Evolutionary conservation across 2,113 vertebrate genomes (phyloP), one percentile per base, ranked within the genome.

Genomic region (Clinocottus analis): DNA sequence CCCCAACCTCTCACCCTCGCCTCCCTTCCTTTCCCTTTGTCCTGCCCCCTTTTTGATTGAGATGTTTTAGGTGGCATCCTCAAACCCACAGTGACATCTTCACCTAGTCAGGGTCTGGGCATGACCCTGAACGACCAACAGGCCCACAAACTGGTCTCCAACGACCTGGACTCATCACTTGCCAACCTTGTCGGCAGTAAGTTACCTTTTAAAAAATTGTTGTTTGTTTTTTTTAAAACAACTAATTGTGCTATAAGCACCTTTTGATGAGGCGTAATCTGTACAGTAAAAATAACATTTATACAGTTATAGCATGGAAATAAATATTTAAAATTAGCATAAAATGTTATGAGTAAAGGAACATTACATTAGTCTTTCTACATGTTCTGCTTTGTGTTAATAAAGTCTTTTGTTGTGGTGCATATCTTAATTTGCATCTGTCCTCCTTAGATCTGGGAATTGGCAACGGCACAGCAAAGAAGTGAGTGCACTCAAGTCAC

Each of bases 111-210:
- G 94, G 93, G 89, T 90, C 92, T 97, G 93, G 93, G 90, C 90
- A 92, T 97, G 93, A 96, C 94, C 85, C 90, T 88, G 84, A 95
- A 94, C 89, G 94, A 93, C 87, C 95, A 95, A 49, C 96, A 95
- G 49, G 86, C 94, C 49, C 95, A 95, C 90, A 98, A 97, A 82
- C 94, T 99, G 87, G 97, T 99, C 78, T 97, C 97, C 25, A 96
- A 96, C 75, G 97, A 98, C 90, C 91, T 98, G 94, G 97, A 99
- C 90, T 99, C 97, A 3, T 98, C 97, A 53, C 93, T 99, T 90
- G 97, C 97, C 83, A 99, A 99, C 79, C 97, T 99, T 55, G 97
- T 99, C 75, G 97, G 97, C 91, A 99, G 97, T 99, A 95, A 94
- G 97, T 96, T 92, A 77, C 21, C 78, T 21, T 68, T 33, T 23